These are phyloP conservation scores for Aethina tumida DNA, from an alignment of 1,140 invertebrate genomes.

Conservation along the genomic window DNA sequence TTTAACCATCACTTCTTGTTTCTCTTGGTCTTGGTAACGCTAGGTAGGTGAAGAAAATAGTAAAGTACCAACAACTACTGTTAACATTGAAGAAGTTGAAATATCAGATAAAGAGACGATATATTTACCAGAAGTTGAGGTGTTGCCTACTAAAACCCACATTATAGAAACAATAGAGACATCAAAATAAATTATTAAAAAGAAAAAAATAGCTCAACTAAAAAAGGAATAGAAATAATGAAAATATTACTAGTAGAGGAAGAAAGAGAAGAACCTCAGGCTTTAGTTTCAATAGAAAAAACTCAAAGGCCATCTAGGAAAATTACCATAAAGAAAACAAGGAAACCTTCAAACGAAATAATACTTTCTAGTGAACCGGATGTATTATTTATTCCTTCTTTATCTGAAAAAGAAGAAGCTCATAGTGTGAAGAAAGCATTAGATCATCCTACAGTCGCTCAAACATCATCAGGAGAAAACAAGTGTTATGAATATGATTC, in stretches of 20 bases:
- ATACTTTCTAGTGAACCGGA: constrained; percentile 15
- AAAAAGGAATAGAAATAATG: constrained; percentile 7
- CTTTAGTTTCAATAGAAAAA: no score
- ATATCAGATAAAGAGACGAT: constrained; percentile 21
- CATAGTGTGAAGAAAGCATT: constrained; percentile 20
- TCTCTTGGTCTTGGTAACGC: no score
- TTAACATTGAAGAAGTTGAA: no score
- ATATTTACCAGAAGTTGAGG: constrained; percentile 12
- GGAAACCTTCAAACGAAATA: constrained; percentile 14
- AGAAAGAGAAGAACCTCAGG: no score
- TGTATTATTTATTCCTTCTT: constrained; percentile 21
- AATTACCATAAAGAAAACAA: constrained; percentile 13
- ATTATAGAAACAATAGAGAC: constrained; percentile 6
- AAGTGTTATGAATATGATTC: no score
- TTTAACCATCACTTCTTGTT: no score
- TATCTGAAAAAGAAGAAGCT: constrained; percentile 18
- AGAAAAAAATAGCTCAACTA: constrained; percentile 4
- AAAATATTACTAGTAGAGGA: no score
- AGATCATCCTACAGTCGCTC: constrained; percentile 13
- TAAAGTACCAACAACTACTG: no score
- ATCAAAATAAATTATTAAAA: constrained; percentile 6
- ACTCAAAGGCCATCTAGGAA: no score
- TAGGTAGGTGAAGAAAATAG: no score
- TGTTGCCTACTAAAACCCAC: constrained; percentile 12
- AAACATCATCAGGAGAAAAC: constrained; percentile 13